These are phyloP conservation scores for Psettodes erumei DNA, from an alignment of 2,113 vertebrate species.

Conservation along the genomic window DNA sequence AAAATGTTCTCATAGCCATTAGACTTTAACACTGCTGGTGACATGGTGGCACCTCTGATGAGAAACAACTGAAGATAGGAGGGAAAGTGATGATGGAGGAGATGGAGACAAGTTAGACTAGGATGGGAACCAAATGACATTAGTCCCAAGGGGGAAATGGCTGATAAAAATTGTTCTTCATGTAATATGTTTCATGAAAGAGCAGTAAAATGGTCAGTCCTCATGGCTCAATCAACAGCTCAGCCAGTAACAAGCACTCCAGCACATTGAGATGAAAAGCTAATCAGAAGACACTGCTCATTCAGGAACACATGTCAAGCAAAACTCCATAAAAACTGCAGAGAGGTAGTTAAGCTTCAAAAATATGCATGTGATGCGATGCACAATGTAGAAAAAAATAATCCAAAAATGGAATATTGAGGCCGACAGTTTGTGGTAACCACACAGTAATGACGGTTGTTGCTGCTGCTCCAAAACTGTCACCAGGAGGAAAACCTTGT, in stretches of 20 bases:
- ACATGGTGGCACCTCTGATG: slow-evolving; percentile 62
- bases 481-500: slow-evolving; percentile 47
- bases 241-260: background rate
- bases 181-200: background rate
- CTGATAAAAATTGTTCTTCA: background rate
- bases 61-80: slow-evolving; percentile 48
- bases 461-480: slow-evolving; percentile 51
- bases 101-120: slow-evolving; percentile 22
- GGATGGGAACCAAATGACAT: background rate
- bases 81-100: slow-evolving; percentile 29
- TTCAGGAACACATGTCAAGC: background rate
- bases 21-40: slow-evolving; percentile 56
- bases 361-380: slow-evolving; percentile 4
- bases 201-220: background rate
- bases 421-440: slow-evolving; percentile 33
- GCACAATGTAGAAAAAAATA: slow-evolving; percentile 1
- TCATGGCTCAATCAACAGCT: background rate
- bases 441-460: slow-evolving; percentile 39
- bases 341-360: background rate
- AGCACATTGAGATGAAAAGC: background rate
- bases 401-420: background rate
- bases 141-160: background rate
- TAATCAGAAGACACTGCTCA: background rate
- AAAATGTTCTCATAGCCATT: slow-evolving; percentile 70
- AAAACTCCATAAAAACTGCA: background rate